These are phyloP conservation scores for Ormyrus pomaceus DNA, from an alignment of 2,888 invertebrate species.

Conservation along the genomic window DNA sequence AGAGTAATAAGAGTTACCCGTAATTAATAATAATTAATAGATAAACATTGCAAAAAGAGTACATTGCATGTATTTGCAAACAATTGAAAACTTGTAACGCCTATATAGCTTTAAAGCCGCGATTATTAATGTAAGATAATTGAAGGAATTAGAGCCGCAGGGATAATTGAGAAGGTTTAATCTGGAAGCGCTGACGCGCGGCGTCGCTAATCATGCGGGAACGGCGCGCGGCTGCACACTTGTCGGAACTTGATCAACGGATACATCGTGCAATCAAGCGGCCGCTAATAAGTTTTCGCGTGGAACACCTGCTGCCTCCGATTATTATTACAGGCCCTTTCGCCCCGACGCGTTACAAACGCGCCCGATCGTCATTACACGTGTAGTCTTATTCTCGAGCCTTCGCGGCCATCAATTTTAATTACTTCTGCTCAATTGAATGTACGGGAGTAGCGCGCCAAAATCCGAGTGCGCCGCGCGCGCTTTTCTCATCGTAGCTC, in stretches of 20 bases:
- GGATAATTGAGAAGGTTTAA: too few species aligned
- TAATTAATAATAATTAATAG: too few species aligned
- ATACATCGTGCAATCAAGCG: constrained; percentile 19
- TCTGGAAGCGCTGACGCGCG: too few species aligned
- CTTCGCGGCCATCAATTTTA: not conserved
- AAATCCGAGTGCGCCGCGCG: not conserved
- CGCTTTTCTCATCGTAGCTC: too few species aligned
- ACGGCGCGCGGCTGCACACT: not conserved
- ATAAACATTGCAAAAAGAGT: too few species aligned
- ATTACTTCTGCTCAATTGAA: constrained; percentile 11
- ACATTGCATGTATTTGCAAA: too few species aligned
- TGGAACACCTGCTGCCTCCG: constrained; percentile 2
- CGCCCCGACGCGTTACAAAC: not conserved
- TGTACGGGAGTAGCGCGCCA: not conserved
- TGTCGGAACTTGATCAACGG: constrained; percentile 6
- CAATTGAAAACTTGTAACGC: too few species aligned
- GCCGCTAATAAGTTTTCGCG: constrained; percentile 24
- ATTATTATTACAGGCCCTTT: constrained; percentile 35
- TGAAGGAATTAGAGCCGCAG: too few species aligned
- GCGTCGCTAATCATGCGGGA: too few species aligned
- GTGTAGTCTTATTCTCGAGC: not conserved
- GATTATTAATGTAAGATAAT: too few species aligned
- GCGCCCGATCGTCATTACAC: constrained; percentile 8
- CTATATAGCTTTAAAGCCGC: too few species aligned
- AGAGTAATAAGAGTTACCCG: too few species aligned